Percentiles rank a stretch among this genome's conserved stretches.
Conservation (phyloP, 2,113 vertebrate genomes). For the Syngnathus scovelli region DNA sequence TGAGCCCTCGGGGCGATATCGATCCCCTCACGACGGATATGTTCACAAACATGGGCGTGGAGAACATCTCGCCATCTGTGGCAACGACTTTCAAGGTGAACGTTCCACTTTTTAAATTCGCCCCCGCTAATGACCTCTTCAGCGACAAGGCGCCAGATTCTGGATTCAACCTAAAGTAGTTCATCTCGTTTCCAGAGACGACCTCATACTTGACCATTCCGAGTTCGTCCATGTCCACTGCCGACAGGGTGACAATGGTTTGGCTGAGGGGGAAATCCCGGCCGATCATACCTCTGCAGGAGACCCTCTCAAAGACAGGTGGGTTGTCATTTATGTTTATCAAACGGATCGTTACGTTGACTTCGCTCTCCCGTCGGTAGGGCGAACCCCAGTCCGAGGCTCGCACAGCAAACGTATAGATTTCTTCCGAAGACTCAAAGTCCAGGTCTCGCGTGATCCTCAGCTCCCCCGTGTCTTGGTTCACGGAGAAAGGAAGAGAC, state of each 20-base stretch:
- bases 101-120: conserved; percentile 76
- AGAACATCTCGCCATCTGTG: conserved; percentile 87
- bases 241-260: conserved; percentile 88
- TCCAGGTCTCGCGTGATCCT: conserved; percentile 83
- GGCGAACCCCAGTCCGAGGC: conserved; percentile 96
- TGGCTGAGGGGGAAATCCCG: conserved; percentile 84
- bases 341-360: conserved; percentile 85
- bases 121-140: conserved; percentile 77
- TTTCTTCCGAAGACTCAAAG: conserved; percentile 88
- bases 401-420: conserved; percentile 82
- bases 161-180: conserved; percentile 86
- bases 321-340: conserved; percentile 91
- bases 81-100: conserved; percentile 86
- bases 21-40: conserved; percentile 87
- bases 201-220: conserved; percentile 87
- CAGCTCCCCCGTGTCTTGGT: conserved; percentile 86
- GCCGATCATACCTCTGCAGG: conserved; percentile 86
- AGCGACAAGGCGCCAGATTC: conserved; percentile 88
- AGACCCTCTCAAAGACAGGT: conserved; percentile 89
- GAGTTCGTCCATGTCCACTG: conserved; percentile 90
- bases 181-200: conserved; percentile 87
- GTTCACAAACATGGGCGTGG: conserved; percentile 89
- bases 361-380: conserved; percentile 88
- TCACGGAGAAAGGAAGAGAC: conserved; percentile 82
- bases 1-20: conserved; percentile 79